Evolutionary conservation across 2,888 invertebrate genomes (phyloP), one percentile per base, ranked within the genome.

Genomic region (Dusona sp.): DNA sequence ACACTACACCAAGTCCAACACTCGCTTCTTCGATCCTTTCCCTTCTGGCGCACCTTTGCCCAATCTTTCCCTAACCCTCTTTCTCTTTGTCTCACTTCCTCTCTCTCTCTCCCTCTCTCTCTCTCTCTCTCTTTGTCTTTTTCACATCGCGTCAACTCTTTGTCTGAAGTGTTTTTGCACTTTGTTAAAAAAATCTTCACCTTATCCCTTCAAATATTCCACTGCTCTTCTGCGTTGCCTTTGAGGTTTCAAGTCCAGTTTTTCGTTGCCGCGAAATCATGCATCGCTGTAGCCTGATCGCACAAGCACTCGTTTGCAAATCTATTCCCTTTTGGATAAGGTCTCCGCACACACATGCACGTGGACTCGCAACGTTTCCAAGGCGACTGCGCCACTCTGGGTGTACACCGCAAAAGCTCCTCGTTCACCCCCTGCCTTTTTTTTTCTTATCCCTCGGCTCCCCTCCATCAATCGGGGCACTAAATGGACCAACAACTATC

Each of bases 341-440:
- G 42, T 45, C 38, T 45, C 36, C 87, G 86, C 91, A 89, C 91
- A 92, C 91, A 91, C 87, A 92, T 88, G 91, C 93, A 94, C 93
- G 92, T 92, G 93, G 92, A 64, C 90, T 90, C 91, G 90, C 91
- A 91, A 64, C 86, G 92, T 91, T 92, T 90, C 90, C 92, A 92
- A 91, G 91, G 93, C 93, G 93, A 92, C 92, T 94, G 93, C 93
- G 93, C 93, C 90, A 91, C 85, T 73, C 48, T 42, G 64, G 22
- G 83, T 89, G 82, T 88, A 87, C 86, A 77, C 88, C 87, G 67
- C 70, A 68, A 79, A 36, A 79, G 72, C 57, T 72, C 57, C 42
- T 68, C 83, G 73, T 75, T 75, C 83, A 82, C 65, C 38, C 77
- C 38, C 65, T n/a, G 8, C 67, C 36, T 38, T 8, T n/a, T 64